Evolutionary conservation across 2,797 vertebrate genomes (phyloP).

Genomic region (Limnodromus scolopaceus): DNA sequence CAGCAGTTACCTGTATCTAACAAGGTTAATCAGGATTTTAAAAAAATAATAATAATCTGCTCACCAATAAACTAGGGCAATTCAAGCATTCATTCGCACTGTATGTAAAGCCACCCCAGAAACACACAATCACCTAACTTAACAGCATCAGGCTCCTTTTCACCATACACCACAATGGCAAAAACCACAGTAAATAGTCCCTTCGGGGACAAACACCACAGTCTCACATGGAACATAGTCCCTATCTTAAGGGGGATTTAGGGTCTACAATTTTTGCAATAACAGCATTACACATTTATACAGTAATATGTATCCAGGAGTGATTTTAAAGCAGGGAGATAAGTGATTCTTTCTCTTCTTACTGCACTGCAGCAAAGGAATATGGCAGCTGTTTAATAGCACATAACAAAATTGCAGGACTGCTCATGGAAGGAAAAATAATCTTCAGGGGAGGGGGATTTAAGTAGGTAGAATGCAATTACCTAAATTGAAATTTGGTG

Average conservation of each 20-base stretch:
- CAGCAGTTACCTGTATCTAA: neutral
- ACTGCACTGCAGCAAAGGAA: conserved; percentile 54
- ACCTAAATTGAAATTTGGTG: conserved; percentile 49
- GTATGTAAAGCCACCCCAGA: neutral
- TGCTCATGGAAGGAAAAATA: conserved; percentile 30
- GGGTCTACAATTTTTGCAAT: neutral
- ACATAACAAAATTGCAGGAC: conserved; percentile 36
- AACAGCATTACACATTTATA: neutral
- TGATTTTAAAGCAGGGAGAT: neutral
- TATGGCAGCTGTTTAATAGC: conserved; percentile 44
- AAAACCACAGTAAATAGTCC: neutral
- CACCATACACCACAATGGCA: neutral
- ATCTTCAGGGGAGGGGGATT: conserved; percentile 19
- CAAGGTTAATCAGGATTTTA: neutral
- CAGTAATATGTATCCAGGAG: neutral
- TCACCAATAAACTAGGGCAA: neutral
- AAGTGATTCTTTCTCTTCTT: neutral
- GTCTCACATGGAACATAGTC: neutral
- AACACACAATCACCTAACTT: neutral
- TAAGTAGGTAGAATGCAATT: conserved; percentile 59
- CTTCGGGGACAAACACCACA: neutral
- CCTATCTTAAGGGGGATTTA: neutral
- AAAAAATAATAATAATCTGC: neutral
- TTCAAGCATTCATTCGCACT: neutral
- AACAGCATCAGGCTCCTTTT: neutral